Evolutionary conservation across 2,797 vertebrate species (phyloP), one percentile per base, ranked within the genome.

Genomic region (Fistularia tabacaria): DNA sequence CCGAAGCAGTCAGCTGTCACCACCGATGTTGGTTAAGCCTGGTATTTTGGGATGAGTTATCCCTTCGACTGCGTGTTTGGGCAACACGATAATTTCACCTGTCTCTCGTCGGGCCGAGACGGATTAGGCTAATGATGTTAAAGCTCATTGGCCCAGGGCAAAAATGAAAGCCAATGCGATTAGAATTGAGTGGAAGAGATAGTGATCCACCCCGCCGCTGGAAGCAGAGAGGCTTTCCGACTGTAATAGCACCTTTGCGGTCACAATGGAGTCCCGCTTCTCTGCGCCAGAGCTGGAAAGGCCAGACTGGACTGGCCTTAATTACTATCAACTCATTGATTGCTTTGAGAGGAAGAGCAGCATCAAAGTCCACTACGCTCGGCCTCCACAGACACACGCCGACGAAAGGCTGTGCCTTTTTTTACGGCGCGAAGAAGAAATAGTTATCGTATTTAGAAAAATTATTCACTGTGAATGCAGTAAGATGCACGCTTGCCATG

Each of bases 131-230:
- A 91, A 90, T 71, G 1, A 89, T 75, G 83, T 90, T 90, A 91
- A 55, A 71, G 69, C 70, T 90, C 84, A 77, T 90, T 80, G 85
- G 89, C 76, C 65, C 51, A 41, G 75, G 73, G 85, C 77, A 82
- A 84, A 89, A 85, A 90, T 85, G 88, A 88, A 66, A 76, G 64
- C 61, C 79, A 90, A 92, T 82, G 54, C 63, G 82, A 90, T 92
- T 92, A 91, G 82, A 72, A 91, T 91, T 38, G 89, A 92, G 88
- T 84, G 66, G 64, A 72, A 52, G 59, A 89, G 80, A 90, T 91
- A 87, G 83, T 70, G 89, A 92, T 92, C 88, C 64, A 91, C 87
- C 85, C 82, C 72, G 62, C 81, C 74, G 67, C 77, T 78, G 87
- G 88, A 90, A 90, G 87, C 57, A 74, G 89, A 92, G 90, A 89